Evolutionary conservation across 1,140 invertebrate species (phyloP), one percentile per base, ranked within the genome.

Genomic region (Oncopodura yosiiana): DNA sequence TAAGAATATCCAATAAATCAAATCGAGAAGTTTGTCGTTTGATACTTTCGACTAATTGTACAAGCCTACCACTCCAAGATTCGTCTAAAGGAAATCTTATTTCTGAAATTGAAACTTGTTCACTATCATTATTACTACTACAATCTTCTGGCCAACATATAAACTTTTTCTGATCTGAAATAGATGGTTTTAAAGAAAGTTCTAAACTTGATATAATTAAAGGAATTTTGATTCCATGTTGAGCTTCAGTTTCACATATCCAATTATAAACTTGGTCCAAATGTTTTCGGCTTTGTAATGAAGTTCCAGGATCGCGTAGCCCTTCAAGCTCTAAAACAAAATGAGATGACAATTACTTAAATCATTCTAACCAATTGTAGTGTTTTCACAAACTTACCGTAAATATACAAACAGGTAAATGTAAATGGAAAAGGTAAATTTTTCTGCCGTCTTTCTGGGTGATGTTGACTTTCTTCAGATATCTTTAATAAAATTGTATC

Each of bases 371-470:
- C 2, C 3, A 26, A 8, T 32, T 32, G 30, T 32, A 8, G 6
- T 8, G 6, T 32, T 32, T n/a, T 26, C 23, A 18, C 9, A n/a
- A 32, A 21, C 36, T 53, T 52, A 63, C 61, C 61, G 2, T 45
- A 37, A 32, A 63, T 57, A 21, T 53, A 43, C 11, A 60, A 34
- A 29, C 56, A 36, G 8, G 49, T 18, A 32, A 63, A 63, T 21
- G 36, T 56, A 21, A 63, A 63, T 2, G 61, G 58, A 32, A 56
- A 56, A 0, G 55, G 46, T n/a, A 63, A 43, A 45, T 34, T 36
- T 37, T 49, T 44, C 19, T 27, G 46, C 37, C 48, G 48, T n/a
- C n/a, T n/a, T 6, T 38, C 32, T 4, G 23, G 3, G 12, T 16
- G 12, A 19, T 1, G 32, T 12, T 16, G n/a, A n/a, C 26, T 30